Percentiles rank a stretch among this genome's conserved stretches.
phyloP scores from a whole-genome alignment of 2,113 vertebrate genomes.

The Gambusia holbrooki region DNA sequence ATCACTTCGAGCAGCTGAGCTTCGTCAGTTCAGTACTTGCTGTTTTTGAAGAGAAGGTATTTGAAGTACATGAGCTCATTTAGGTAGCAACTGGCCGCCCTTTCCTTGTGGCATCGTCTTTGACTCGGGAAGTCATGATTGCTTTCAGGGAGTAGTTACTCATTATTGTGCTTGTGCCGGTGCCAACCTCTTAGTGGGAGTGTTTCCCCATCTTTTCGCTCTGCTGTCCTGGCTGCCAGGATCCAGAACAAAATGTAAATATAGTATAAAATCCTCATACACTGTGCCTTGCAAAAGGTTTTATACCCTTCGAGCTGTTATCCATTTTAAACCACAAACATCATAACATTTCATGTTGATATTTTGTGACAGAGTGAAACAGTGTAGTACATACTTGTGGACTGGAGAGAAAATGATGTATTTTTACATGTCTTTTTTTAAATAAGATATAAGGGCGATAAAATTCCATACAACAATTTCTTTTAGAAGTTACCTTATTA shows the following conservation, averaged over 20 bases:
- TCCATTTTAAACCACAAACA: background rate
- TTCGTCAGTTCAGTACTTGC: constrained; percentile 34
- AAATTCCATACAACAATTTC: background rate
- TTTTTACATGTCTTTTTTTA: no score
- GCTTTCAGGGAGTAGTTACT: constrained; percentile 72
- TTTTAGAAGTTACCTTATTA: no score
- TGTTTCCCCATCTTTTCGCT: constrained; percentile 35
- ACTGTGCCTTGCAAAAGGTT: background rate
- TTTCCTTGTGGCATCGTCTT: constrained; percentile 61
- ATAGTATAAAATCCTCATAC: constrained; percentile 13
- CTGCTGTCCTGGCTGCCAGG: constrained; percentile 18
- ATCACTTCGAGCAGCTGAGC: constrained; percentile 44
- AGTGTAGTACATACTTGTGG: background rate
- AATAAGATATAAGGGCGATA: no score
- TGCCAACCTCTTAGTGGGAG: constrained; percentile 55
- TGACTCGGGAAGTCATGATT: constrained; percentile 64
- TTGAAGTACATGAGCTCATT: constrained; percentile 72
- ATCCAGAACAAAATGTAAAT: constrained; percentile 26
- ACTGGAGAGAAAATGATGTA: background rate
- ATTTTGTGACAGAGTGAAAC: no score
- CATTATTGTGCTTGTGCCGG: constrained; percentile 52
- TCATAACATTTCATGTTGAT: background rate
- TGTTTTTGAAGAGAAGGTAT: constrained; percentile 40
- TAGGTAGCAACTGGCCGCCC: constrained; percentile 62
- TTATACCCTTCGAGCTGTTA: background rate